Base-by-base conservation (phyloP, 2,888 invertebrate genomes). In the Fragum sueziense region DNA sequence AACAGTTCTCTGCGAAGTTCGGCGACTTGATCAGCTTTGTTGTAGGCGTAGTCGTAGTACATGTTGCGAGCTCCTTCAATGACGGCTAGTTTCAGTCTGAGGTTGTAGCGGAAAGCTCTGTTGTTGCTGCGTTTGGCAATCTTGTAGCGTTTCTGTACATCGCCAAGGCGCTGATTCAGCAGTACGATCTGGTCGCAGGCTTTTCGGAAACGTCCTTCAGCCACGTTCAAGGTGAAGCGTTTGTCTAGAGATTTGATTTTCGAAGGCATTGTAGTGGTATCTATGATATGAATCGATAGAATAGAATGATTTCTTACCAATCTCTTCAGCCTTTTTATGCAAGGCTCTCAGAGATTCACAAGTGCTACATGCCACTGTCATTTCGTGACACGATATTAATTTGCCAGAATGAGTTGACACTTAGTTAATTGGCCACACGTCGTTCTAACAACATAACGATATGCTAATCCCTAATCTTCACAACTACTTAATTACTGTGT, bases 71-170 rank as follows among this genome's bases (percentile, higher is more conserved):
- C n/a, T n/a, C n/a, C n/a, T n/a, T n/a, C n/a, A n/a, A n/a, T n/a
- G n/a, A n/a, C n/a, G n/a, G 89, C 88, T 59, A 90, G 82, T 3
- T 85, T 81, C 33, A 90, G 82, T 11, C 89, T 82, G 7, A 89
- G 78, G 67, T 85, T 86, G 85, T 90, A 90, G 62, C 90, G 87
- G 78, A 89, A 90, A 2, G 88, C 76, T 57, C 57, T 22, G 57
- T 27, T 27, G 57, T 57, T 57, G 25, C 9, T 27, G 9, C 27
- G 2, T 27, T 57, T 57, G 11, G 57, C 57, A 22, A 27, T 57
- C 25, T 57, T 22, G 27, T 57, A 57, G 57, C 57, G 57, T 27
- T 27, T 57, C 57, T 57, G 57, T 57, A 27, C 27, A 14, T 27
- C 57, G 25, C 27, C 57, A 3, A 57, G 22, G 3, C 27, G 57